Evolutionary conservation across 1,140 invertebrate species (phyloP).

Genomic region (Drosophila bocki): DNA sequence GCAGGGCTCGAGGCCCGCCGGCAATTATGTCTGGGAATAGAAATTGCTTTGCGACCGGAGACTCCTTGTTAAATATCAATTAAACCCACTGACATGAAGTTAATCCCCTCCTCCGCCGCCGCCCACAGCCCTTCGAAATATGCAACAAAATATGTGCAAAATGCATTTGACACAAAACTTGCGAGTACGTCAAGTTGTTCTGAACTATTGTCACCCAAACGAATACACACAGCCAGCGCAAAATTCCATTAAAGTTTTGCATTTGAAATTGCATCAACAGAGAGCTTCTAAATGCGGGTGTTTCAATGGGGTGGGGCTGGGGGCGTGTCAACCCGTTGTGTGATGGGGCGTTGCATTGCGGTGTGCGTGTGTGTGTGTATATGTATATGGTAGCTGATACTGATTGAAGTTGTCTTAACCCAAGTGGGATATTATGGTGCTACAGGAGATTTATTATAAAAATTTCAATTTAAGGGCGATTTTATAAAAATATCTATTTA

Average conservation of each 20-base stretch:
- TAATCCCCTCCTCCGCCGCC: slow-evolving; percentile 1
- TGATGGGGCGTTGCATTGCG: slow-evolving; percentile 40
- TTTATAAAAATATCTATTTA: no score
- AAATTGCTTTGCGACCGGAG: slow-evolving; percentile 33
- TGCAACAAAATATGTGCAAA: slow-evolving; percentile 53
- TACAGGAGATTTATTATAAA: neutral
- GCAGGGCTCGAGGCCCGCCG: slow-evolving; percentile 52
- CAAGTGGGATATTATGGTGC: neutral
- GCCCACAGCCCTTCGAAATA: slow-evolving; percentile 9
- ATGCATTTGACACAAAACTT: slow-evolving; percentile 70
- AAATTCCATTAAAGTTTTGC: slow-evolving; percentile 81
- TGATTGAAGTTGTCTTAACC: slow-evolving; percentile 64
- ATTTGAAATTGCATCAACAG: slow-evolving; percentile 72
- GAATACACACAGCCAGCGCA: slow-evolving; percentile 29
- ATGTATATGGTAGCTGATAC: slow-evolving; percentile 29
- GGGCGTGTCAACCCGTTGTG: slow-evolving; percentile 21
- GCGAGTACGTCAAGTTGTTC: slow-evolving; percentile 57
- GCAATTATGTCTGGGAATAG: slow-evolving; percentile 57
- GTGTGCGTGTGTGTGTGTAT: slow-evolving; percentile 9
- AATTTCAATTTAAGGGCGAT: neutral
- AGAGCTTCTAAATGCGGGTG: slow-evolving; percentile 35
- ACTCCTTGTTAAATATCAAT: slow-evolving; percentile 77
- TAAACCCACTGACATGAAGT: slow-evolving; percentile 50
- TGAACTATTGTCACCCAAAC: slow-evolving; percentile 60
- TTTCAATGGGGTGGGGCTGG: slow-evolving; percentile 14